Evolutionary conservation across 2,888 invertebrate species (phyloP), one percentile per base, ranked within the genome.

Genomic region (Pristionchus exspectatus): DNA sequence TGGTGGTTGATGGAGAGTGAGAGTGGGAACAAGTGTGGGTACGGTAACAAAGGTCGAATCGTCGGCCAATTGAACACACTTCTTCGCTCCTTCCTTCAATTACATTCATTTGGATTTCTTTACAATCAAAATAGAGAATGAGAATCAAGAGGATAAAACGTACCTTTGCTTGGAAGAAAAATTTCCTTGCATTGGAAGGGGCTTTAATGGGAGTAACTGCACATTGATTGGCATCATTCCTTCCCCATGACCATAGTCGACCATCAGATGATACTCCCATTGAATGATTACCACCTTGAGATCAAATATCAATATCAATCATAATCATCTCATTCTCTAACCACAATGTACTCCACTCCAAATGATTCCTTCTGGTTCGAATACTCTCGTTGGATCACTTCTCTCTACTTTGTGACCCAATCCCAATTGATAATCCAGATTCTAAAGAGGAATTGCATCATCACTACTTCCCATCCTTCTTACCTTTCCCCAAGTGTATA

Each of bases 401-500:
- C 92, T 90, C 89, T 94, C 94, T 38, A 89, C 92, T 66, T 94
- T 94, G 88, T 90, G 92, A 0, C 93, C 94, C 50, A 93, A 91
- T 10, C 94, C 94, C 27, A 94, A 90, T 91, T 94, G 94, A 88
- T 92, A 92, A 74, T 94, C 94, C 56, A 94, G 90, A 33, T 90
- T 91, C 77, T 77, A 44, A 77, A 77, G 5, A 44, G 16, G 44
- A 1, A 33, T 72, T 72, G 10, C 72, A 21, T 33, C 33, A 16
- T 44, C 38, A 16, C 24, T 44, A 2, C n/a, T 44, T n/a, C 66
- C 18, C n/a, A 10, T 21, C 24, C 21, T 27, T 1, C 86, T 59
- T 21, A 91, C 91, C 89, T 93, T 93, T 69, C 94, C 94, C 94
- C 94, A 94, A 1, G 93, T 93, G 89, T 92, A 94, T 27, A 94